These are phyloP conservation scores for Prorops nasuta DNA, from an alignment of 1,140 invertebrate species.

Conservation along the genomic window DNA sequence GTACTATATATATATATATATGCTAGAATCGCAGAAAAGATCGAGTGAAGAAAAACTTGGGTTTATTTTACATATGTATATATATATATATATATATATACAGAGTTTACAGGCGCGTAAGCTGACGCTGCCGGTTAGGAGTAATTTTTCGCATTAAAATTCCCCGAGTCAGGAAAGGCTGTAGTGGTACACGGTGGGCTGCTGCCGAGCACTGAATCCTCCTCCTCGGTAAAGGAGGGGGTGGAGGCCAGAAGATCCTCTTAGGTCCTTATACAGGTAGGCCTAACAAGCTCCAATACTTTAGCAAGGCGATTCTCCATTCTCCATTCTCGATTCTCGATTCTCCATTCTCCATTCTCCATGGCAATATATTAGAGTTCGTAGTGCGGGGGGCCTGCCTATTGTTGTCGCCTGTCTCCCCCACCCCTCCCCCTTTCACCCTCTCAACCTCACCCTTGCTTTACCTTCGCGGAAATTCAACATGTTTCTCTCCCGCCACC, in stretches of 20 bases:
- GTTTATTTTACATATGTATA: too few relatives aligned
- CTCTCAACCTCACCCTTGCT: not conserved
- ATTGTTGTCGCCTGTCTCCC: constrained; percentile 50
- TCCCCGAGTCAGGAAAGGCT: constrained; percentile 42
- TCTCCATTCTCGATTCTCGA: too few relatives aligned
- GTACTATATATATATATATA: too few relatives aligned
- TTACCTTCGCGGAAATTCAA: constrained; percentile 12
- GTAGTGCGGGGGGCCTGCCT: constrained; percentile 51
- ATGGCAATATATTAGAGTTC: constrained; percentile 53
- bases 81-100: too few relatives aligned
- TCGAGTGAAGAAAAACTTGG: too few relatives aligned
- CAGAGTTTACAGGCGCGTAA: too few relatives aligned
- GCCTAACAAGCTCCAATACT: constrained; percentile 55
- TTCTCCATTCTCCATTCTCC: too few relatives aligned
- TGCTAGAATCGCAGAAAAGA: too few relatives aligned
- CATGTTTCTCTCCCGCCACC: not conserved
- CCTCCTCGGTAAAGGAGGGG: constrained; percentile 6
- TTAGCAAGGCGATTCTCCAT: constrained; percentile 45
- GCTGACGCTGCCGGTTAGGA: constrained; percentile 28
- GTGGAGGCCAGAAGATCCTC: constrained; percentile 17
- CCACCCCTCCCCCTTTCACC: constrained; percentile 41
- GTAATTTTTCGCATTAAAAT: constrained; percentile 57
- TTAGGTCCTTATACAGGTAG: constrained; percentile 51
- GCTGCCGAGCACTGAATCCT: too few relatives aligned
- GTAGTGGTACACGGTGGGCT: constrained; percentile 7